Percentiles rank a stretch among this genome's conserved stretches.
These are phyloP conservation scores for Aphidius ervi DNA, from an alignment of 1,140 invertebrate species.

Conservation along the genomic window DNA sequence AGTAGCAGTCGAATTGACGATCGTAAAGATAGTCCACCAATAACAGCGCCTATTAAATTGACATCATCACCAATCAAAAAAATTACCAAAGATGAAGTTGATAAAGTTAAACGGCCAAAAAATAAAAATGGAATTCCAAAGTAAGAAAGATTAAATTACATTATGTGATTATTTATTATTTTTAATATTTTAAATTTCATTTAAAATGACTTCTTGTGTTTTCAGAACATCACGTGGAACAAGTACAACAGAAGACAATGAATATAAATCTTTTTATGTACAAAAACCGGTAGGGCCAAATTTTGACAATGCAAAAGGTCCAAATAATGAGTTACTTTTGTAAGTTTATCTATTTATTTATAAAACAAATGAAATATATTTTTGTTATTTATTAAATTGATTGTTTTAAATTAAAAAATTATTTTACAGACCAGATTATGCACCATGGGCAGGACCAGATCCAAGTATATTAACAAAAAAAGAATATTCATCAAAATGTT, in stretches of 20 bases:
- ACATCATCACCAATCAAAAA: slow-evolving; percentile 49
- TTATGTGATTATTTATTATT: slow-evolving; percentile 16
- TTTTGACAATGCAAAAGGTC: slow-evolving; percentile 58
- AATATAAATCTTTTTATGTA: slow-evolving; percentile 55
- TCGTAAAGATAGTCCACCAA: slow-evolving; percentile 44
- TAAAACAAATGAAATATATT: not conserved
- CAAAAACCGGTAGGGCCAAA: slow-evolving; percentile 60
- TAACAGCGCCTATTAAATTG: slow-evolving; percentile 47
- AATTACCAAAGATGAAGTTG: slow-evolving; percentile 42
- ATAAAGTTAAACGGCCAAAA: slow-evolving; percentile 51
- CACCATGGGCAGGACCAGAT: slow-evolving; percentile 68
- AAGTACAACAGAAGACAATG: slow-evolving; percentile 48
- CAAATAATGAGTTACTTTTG: slow-evolving; percentile 65
- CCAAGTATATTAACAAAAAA: slow-evolving; percentile 45
- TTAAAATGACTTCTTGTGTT: slow-evolving; percentile 14
- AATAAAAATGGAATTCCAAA: slow-evolving; percentile 54
- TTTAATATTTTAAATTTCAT: slow-evolving; percentile 19
- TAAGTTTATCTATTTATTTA: slow-evolving; percentile 49
- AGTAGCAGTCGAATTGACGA: slow-evolving; percentile 45
- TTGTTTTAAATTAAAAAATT: slow-evolving; percentile 17
- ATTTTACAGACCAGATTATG: slow-evolving; percentile 62
- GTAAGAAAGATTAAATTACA: slow-evolving; percentile 47
- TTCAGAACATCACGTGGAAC: slow-evolving; percentile 50
- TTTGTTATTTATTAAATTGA: slow-evolving; percentile 12
- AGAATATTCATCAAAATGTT: slow-evolving; percentile 39